These are phyloP conservation scores for Drosophila parabipectinata DNA, from an alignment of 1,140 invertebrate species.

Conservation along the genomic window DNA sequence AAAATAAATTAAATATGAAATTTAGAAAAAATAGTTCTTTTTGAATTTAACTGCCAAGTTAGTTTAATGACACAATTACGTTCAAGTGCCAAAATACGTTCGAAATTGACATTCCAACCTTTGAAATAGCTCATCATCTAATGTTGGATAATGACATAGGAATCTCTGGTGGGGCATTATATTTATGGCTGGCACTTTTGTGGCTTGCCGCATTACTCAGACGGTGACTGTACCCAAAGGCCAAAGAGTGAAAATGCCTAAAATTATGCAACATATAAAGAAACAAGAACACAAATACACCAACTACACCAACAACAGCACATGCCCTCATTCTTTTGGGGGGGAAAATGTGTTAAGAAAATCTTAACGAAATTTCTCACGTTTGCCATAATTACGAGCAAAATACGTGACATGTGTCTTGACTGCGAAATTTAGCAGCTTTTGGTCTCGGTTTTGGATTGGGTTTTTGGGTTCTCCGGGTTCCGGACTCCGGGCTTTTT, in stretches of 20 bases:
- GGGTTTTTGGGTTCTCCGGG: not conserved
- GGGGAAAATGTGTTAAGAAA: constrained; percentile 74
- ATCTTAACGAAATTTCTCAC: constrained; percentile 83
- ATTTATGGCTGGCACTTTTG: not conserved
- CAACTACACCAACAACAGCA: not conserved
- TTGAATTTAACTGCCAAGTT: not conserved
- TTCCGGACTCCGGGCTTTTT: constrained; percentile 1
- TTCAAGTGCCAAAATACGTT: not conserved
- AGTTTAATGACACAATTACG: not conserved
- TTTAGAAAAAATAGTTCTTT: too few species aligned
- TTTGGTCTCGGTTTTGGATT: not conserved
- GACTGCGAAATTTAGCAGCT: constrained; percentile 66
- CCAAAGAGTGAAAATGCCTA: constrained; percentile 63
- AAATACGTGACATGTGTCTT: constrained; percentile 83
- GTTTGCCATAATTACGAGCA: constrained; percentile 82
- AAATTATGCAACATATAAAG: constrained; percentile 56
- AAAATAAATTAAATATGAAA: not conserved
- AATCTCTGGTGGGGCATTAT: constrained; percentile 1
- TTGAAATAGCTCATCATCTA: not conserved
- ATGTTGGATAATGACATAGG: not conserved
- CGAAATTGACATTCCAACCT: not conserved
- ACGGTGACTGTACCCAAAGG: constrained; percentile 32
- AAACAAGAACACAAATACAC: constrained; percentile 6
- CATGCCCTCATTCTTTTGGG: not conserved
- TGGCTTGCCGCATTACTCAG: not conserved